Evolutionary conservation across 2,113 vertebrate species (phyloP), one percentile per base, ranked within the genome.

Genomic region (Calyptommatus sinebrachiatus): DNA sequence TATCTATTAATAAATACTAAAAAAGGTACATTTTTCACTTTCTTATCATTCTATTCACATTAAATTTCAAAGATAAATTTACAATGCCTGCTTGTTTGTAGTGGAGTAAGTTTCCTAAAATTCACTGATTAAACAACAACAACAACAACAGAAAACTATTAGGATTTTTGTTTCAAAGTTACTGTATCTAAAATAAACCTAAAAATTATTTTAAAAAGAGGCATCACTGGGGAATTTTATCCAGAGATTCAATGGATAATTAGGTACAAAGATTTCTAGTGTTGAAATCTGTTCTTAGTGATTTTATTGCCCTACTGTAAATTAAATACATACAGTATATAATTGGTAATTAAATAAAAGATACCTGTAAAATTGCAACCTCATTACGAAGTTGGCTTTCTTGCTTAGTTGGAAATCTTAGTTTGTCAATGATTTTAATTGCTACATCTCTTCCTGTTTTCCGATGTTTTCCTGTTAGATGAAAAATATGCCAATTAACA

Each of bases 341-440:
- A 88, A 88, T 80, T 67, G 1, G 82, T 83, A 76, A 82, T 76
- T 29, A 90, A 76, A 88, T 84, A 82, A 81, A 76, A 89, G 82
- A 79, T 95, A 99, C 98, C 97, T 99, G 98, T 84, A 99, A 94
- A 91, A 99, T 99, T 90, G 98, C 98, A 91, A 99, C 98, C 89
- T 99, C 98, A 78, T 99, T 99, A 77, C 98, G 96, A 82, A 99
- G 96, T 80, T 99, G 98, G 89, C 97, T 99, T 91, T 99, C 98
- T 87, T 99, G 98, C 87, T 99, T 99, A 35, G 98, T 99, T 65
- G 98, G 98, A 89, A 99, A 99, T 29, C 98, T 95, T 84, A 99
- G 92, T 91, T 99, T 99, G 90, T 99, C 98, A 69, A 99, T 99
- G 90, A 99, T 98, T 93, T 99, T 99, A 89, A 99, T 99, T 83